Evolutionary conservation across 2,113 vertebrate genomes (phyloP), one percentile per base, ranked within the genome.

Genomic region (Mystacornis crossleyi): DNA sequence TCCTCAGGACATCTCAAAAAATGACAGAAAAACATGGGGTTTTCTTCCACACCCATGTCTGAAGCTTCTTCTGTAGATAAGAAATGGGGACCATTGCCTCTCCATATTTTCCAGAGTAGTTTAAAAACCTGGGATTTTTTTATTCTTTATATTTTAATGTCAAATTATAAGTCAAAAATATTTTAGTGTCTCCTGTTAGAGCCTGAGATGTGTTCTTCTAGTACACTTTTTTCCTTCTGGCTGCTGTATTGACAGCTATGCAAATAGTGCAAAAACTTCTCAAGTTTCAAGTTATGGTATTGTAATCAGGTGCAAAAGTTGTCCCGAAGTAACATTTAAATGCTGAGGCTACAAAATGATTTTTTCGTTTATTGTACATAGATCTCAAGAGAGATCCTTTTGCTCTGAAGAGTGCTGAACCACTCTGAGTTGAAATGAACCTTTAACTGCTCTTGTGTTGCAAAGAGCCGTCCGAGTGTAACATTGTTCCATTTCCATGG

Each of bases 341-440:
- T 17, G 34, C 25, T 1, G 8, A 84, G 29, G 42, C 14, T 66
- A 26, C 1, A 2, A 29, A 90, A 8, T 7, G 4, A 23, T 1
- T 1, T 4, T 34, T 53, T 16, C 51, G 6, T 60, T 91, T 66
- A 26, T 33, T 40, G 26, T 42, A 34, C 13, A 2, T 2, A 2
- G 40, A 54, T 45, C 34, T 14, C 2, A 81, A 43, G 28, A 84
- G 20, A 20, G 38, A 20, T 15, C 47, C 29, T 95, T 54, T 51
- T 38, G 23, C 17, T 67, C 16, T 28, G 36, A 4, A 8, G 16
- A 42, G 36, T 10, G 23, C 26, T 43, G 69, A 73, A 28, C 6
- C 33, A 21, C 43, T 17, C 61, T 19, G 31, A 47, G 20, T 4
- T 50, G 47, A 45, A 67, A 69, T 2, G 31, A 75, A 53, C 33